Conservation (phyloP, 2,113 vertebrate species). For the Atractosteus spatula region DNA sequence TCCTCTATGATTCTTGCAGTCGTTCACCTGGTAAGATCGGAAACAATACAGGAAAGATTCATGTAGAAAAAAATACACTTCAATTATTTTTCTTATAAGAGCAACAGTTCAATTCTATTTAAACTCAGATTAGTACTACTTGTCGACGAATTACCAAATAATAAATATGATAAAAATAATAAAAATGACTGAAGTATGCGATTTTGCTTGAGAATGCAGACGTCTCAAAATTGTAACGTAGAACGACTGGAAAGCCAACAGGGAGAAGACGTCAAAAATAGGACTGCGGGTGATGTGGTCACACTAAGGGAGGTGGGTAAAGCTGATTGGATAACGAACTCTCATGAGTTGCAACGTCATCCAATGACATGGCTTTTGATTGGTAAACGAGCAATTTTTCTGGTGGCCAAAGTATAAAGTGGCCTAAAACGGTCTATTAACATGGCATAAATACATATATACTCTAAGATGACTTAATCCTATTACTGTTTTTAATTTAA, state of each 20-base stretch:
- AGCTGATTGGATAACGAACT: slow-evolving; percentile 28
- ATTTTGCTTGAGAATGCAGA: background rate
- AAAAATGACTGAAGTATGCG: background rate
- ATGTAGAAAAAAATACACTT: slow-evolving; percentile 41
- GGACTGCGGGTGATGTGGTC: slow-evolving; percentile 39
- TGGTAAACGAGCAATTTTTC: slow-evolving; percentile 55
- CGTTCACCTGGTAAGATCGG: slow-evolving; percentile 33
- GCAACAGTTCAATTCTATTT: slow-evolving; percentile 1
- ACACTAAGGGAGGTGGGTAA: slow-evolving; percentile 35
- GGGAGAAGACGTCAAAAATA: slow-evolving; percentile 13
- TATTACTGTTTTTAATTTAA: slow-evolving; percentile 45
- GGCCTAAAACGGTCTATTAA: slow-evolving; percentile 45
- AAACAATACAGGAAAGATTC: slow-evolving; percentile 41
- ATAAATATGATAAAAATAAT: background rate
- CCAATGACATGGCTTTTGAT: slow-evolving; percentile 39
- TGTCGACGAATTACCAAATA: slow-evolving; percentile 15
- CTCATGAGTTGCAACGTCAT: slow-evolving; percentile 23
- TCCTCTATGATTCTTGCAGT: slow-evolving; percentile 29
- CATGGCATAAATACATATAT: slow-evolving; percentile 56
- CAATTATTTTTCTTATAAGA: slow-evolving; percentile 38
- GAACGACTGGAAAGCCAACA: background rate
- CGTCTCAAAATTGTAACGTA: background rate
- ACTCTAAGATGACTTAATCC: slow-evolving; percentile 47
- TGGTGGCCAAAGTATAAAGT: slow-evolving; percentile 50
- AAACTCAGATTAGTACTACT: slow-evolving; percentile 10